These are phyloP conservation scores for Euleptes europaea DNA, from an alignment of 2,113 vertebrate species.

Conservation along the genomic window DNA sequence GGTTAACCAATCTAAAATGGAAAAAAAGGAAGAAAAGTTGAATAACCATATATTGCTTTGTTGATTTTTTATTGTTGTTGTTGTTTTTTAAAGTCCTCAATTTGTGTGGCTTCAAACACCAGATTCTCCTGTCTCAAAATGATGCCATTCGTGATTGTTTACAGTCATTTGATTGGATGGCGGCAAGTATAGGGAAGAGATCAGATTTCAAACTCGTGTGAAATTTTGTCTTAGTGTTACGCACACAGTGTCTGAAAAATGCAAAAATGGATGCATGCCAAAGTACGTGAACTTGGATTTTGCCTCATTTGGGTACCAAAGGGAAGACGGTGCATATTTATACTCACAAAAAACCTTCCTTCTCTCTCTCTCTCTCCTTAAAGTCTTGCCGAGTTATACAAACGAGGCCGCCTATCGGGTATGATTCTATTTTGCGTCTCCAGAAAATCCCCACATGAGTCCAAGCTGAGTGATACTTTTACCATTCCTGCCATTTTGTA, in stretches of 20 bases:
- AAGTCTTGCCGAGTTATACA: neutral
- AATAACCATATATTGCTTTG: too few species aligned
- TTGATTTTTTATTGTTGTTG: too few species aligned
- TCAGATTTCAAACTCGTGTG: neutral
- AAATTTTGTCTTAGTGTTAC: neutral
- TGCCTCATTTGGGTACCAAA: neutral
- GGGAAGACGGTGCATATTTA: neutral
- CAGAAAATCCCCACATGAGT: constrained; percentile 39
- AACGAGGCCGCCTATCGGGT: constrained; percentile 21
- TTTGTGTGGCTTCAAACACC: neutral
- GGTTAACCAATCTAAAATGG: too few species aligned
- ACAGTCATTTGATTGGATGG: too few species aligned
- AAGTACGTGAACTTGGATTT: neutral
- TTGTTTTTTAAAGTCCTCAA: too few species aligned
- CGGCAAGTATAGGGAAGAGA: neutral
- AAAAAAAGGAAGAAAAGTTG: too few species aligned
- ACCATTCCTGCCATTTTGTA: neutral
- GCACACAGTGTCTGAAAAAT: neutral
- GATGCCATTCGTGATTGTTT: neutral
- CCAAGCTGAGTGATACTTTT: constrained; percentile 21
- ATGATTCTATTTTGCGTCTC: constrained; percentile 42
- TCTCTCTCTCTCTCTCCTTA: neutral
- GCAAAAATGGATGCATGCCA: neutral
- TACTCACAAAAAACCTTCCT: neutral
- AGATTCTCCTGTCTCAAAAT: neutral